Percentiles rank a stretch among this genome's conserved stretches.
Evolutionary conservation across 2,113 vertebrate genomes (phyloP).

Genomic region (Lepus europaeus): DNA sequence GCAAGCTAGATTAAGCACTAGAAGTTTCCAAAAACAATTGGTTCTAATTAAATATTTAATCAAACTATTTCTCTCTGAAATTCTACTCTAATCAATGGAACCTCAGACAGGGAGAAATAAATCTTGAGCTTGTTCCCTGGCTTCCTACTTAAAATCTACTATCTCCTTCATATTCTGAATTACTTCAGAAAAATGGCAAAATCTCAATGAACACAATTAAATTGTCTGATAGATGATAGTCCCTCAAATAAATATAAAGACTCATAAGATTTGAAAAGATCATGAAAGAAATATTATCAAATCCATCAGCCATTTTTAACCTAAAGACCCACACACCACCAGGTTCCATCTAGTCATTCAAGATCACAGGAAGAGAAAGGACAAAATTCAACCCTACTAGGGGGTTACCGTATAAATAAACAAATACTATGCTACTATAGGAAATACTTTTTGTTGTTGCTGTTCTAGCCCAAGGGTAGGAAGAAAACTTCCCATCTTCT

Average conservation of each 20-base stretch:
- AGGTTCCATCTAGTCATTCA: constrained; percentile 14
- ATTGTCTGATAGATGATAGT: constrained; percentile 4
- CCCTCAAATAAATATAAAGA: constrained; percentile 29
- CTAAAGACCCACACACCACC: neutral
- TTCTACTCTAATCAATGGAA: constrained; percentile 65
- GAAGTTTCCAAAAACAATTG: constrained; percentile 56
- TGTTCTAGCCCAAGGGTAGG: neutral
- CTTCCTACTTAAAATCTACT: constrained; percentile 22
- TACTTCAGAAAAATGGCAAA: neutral
- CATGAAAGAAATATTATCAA: constrained; percentile 19
- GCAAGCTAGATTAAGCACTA: neutral
- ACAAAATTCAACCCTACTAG: neutral
- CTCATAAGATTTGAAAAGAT: neutral
- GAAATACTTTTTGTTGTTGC: neutral
- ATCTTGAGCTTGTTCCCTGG: neutral
- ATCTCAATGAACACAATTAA: neutral
- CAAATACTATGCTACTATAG: neutral
- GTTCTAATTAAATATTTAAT: constrained; percentile 63
- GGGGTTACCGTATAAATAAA: neutral
- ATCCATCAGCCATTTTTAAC: constrained; percentile 15
- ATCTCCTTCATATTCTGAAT: constrained; percentile 1
- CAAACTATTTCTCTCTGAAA: constrained; percentile 72
- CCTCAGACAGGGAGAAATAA: constrained; percentile 71
- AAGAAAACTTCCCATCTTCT: constrained; percentile 23
- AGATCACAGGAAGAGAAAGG: constrained; percentile 1